These are phyloP conservation scores for Clepsis dumicolana DNA, from an alignment of 2,888 invertebrate species.

Conservation along the genomic window DNA sequence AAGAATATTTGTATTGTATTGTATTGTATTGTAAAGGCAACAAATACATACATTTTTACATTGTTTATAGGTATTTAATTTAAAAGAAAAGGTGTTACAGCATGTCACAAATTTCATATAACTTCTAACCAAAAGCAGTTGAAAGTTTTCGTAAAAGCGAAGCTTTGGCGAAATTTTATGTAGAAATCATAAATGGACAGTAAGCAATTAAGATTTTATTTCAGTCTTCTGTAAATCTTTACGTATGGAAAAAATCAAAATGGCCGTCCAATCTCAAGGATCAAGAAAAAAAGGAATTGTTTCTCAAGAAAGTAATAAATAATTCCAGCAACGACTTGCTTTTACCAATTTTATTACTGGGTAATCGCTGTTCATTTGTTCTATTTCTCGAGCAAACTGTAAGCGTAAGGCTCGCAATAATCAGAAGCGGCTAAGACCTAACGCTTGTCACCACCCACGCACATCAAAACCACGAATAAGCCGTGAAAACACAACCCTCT, in stretches of 20 bases:
- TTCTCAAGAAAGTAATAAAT: too few relatives aligned
- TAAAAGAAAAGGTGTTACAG: not conserved
- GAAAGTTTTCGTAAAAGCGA: conserved; percentile 1
- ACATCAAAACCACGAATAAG: conserved; percentile 27
- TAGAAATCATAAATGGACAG: too few relatives aligned
- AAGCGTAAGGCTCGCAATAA: conserved; percentile 20
- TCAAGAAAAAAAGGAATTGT: too few relatives aligned
- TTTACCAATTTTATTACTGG: not conserved
- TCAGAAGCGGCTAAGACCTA: conserved; percentile 15
- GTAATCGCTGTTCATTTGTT: not conserved
- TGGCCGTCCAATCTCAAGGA: too few relatives aligned
- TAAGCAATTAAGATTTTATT: too few relatives aligned
- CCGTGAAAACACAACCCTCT: conserved; percentile 5
- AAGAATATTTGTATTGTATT: too few relatives aligned
- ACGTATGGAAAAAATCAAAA: too few relatives aligned
- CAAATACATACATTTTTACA: too few relatives aligned
- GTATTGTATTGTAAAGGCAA: too few relatives aligned
- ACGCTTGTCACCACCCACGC: conserved; percentile 24
- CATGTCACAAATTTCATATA: not conserved
- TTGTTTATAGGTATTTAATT: too few relatives aligned
- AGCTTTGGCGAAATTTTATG: not conserved
- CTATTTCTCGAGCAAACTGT: conserved; percentile 1
- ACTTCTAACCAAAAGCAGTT: not conserved
- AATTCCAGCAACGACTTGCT: too few relatives aligned
- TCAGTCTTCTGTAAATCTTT: too few relatives aligned